Evolutionary conservation across 2,888 invertebrate species (phyloP).

Genomic region (Athalia circularis): DNA sequence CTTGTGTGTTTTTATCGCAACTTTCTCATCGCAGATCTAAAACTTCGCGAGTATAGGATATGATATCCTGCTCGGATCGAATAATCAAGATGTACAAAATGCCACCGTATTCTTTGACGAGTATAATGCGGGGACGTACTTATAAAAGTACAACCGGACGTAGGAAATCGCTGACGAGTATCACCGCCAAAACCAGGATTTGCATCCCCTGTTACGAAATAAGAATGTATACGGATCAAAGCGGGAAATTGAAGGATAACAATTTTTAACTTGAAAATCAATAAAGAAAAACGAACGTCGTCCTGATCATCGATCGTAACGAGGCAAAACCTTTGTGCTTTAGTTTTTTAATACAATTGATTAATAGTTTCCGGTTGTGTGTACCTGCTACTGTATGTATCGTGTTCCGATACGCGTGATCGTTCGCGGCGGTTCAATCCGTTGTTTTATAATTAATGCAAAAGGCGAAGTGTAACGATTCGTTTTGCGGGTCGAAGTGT

Average conservation of each 20-base stretch:
- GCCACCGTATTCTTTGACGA: slow-evolving; percentile 21
- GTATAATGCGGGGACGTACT: not conserved
- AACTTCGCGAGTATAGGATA: slow-evolving; percentile 14
- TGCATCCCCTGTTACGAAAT: no score
- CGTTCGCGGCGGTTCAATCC: not conserved
- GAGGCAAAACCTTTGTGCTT: no score
- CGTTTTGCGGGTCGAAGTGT: not conserved
- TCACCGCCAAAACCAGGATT: not conserved
- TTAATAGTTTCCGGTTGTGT: not conserved
- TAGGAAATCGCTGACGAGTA: slow-evolving; percentile 7
- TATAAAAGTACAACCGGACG: not conserved
- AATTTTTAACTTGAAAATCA: no score
- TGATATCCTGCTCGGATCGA: slow-evolving; percentile 5
- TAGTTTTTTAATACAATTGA: not conserved
- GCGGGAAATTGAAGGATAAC: no score
- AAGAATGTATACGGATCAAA: no score
- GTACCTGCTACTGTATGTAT: no score
- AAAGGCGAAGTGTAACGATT: not conserved
- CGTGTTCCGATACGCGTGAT: not conserved
- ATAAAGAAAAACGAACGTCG: no score
- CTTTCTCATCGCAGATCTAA: slow-evolving; percentile 28
- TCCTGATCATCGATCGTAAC: no score
- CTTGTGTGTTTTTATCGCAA: slow-evolving; percentile 48
- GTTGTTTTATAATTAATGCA: not conserved
- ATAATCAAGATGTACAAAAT: not conserved